A percentile compares a stretch with the other conserved stretches of the same genome.
phyloP scores from a whole-genome alignment of 2,113 vertebrate species.

The Pseudois nayaur region DNA sequence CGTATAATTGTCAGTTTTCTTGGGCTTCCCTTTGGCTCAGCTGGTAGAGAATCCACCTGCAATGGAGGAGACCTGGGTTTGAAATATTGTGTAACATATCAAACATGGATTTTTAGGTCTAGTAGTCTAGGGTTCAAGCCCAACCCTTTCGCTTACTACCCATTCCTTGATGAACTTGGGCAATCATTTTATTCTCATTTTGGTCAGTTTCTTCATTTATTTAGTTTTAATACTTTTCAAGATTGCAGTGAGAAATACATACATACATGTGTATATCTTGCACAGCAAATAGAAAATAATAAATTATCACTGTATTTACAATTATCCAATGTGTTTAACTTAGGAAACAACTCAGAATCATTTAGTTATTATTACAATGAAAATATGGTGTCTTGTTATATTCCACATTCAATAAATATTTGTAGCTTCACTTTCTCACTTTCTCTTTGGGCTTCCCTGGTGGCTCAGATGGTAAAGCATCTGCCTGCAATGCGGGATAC shows the following conservation, averaged over 20 bases:
- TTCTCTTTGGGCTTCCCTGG: background rate
- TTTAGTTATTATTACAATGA: background rate
- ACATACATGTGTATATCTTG: background rate
- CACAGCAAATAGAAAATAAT: background rate
- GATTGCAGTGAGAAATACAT: background rate
- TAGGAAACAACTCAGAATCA: background rate
- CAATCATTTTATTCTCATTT: background rate
- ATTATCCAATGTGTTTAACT: background rate
- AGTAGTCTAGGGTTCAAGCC: background rate
- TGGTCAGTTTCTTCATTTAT: background rate
- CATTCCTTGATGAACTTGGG: background rate
- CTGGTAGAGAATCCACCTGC: background rate
- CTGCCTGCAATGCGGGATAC: fast-evolving
- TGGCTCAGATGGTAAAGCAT: background rate
- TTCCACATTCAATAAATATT: background rate
- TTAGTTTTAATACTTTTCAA: background rate
- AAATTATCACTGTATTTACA: background rate
- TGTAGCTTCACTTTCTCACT: background rate
- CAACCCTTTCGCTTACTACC: background rate
- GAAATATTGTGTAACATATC: background rate
- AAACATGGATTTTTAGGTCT: background rate
- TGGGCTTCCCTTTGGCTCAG: background rate
- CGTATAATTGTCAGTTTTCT: background rate
- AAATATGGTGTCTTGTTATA: background rate
- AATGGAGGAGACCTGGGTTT: background rate